Conservation (phyloP, 2,113 vertebrate genomes). For the Solea senegalensis region DNA sequence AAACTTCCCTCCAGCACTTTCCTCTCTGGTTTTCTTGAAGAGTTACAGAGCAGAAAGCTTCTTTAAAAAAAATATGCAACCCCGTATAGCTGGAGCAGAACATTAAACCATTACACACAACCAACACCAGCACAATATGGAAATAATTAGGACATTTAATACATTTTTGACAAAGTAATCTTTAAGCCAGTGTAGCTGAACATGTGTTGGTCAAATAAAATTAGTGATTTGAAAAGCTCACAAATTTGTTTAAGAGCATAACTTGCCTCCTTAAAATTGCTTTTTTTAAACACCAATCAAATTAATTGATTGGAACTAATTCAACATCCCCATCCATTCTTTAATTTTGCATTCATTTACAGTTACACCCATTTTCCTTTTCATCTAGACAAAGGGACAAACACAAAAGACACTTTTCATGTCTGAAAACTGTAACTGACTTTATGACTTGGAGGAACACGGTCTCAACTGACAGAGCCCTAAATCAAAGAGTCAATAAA, state of each 20-base stretch:
- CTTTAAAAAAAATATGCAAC: constrained; percentile 5
- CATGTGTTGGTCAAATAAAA: constrained; percentile 39
- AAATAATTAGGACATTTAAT: constrained; percentile 39
- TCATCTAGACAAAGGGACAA: constrained; percentile 1
- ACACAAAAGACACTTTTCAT: neutral
- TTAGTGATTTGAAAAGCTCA: constrained; percentile 29
- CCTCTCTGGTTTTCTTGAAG: constrained; percentile 7
- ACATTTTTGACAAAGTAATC: constrained; percentile 33
- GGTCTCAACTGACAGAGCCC: constrained; percentile 7
- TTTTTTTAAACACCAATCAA: constrained; percentile 16
- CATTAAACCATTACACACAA: neutral
- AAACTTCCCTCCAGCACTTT: constrained; percentile 29
- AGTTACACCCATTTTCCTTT: neutral
- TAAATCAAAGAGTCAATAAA: constrained; percentile 40
- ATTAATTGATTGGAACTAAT: constrained; percentile 45
- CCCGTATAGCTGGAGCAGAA: neutral
- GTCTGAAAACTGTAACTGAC: neutral
- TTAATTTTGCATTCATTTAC: constrained; percentile 22
- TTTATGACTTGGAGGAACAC: constrained; percentile 3
- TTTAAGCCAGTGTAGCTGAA: constrained; percentile 34
- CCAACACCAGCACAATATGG: constrained; percentile 13
- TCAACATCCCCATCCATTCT: constrained; percentile 9
- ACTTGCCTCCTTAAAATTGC: constrained; percentile 4
- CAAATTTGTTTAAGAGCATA: constrained; percentile 16
- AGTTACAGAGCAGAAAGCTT: neutral